phyloP scores from a whole-genome alignment of 2,113 vertebrate genomes.

The Myocastor coypus region DNA sequence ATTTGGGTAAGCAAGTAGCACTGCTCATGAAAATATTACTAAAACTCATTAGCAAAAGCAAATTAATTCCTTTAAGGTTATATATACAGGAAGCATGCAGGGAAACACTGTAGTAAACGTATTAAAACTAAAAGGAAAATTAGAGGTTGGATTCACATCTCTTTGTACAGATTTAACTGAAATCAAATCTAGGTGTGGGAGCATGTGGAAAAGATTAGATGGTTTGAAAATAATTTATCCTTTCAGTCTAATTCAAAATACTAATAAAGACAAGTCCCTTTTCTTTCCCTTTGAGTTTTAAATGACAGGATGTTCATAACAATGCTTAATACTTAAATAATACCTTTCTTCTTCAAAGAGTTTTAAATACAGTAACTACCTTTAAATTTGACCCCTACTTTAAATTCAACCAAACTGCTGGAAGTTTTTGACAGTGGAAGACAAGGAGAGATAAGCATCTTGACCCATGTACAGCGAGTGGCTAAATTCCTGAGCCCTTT shows the following conservation, averaged over 20 bases:
- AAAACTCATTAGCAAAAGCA: too few species aligned
- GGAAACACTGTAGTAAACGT: conserved; percentile 1
- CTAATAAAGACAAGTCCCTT: conserved; percentile 61
- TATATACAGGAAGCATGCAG: conserved; percentile 49
- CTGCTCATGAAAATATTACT: too few species aligned
- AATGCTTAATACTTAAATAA: conserved; percentile 78
- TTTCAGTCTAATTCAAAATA: conserved; percentile 68
- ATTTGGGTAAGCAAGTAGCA: too few species aligned
- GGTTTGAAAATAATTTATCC: conserved; percentile 69
- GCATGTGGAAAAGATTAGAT: conserved; percentile 53
- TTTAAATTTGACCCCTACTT: not conserved
- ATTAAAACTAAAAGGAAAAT: conserved; percentile 59
- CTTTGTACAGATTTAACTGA: conserved; percentile 44
- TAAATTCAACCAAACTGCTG: conserved; percentile 18
- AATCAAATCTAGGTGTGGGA: conserved; percentile 3
- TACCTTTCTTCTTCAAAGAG: conserved; percentile 76
- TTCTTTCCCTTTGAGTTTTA: conserved; percentile 76
- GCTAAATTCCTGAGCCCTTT: conserved; percentile 7
- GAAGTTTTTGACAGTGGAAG: conserved; percentile 8
- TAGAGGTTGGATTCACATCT: conserved; percentile 35
- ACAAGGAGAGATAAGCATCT: not conserved
- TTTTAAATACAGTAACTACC: conserved; percentile 70
- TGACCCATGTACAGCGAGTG: not conserved
- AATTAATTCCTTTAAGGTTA: conserved; percentile 1
- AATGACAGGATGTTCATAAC: conserved; percentile 73